phyloP scores from a whole-genome alignment of 2,888 invertebrate genomes.

The Erpobdella octoculata region DNA sequence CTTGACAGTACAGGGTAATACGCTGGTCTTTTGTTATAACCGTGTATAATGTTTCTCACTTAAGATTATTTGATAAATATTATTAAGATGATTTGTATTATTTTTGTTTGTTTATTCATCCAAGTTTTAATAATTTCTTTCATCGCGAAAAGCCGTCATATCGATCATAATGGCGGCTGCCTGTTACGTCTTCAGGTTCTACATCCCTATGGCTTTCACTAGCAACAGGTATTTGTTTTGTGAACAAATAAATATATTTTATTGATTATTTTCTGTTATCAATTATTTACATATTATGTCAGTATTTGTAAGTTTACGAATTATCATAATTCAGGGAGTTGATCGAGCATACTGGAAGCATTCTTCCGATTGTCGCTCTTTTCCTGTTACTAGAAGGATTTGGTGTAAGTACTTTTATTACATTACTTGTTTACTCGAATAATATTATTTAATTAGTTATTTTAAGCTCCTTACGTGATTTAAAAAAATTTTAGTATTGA shows the following conservation, averaged over 20 bases:
- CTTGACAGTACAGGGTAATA: constrained; percentile 34
- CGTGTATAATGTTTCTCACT: no score
- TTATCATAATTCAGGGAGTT: constrained; percentile 36
- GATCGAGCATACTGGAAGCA: constrained; percentile 34
- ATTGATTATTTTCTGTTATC: background rate
- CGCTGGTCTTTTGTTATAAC: no score
- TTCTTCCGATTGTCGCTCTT: constrained; percentile 35
- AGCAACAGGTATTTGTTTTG: constrained; percentile 27
- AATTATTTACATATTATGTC: background rate
- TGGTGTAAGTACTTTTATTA: constrained; percentile 38
- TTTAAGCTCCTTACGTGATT: background rate
- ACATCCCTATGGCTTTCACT: constrained; percentile 37
- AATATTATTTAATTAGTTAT: no score
- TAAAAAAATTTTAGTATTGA: constrained; percentile 2
- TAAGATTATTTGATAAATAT: no score
- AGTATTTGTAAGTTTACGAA: background rate
- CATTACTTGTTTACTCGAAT: no score
- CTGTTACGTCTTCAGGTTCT: constrained; percentile 32
- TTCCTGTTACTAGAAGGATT: constrained; percentile 39
- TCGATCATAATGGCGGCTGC: constrained; percentile 32
- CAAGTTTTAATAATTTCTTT: no score
- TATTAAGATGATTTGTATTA: no score
- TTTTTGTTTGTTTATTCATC: no score
- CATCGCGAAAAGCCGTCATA: no score
- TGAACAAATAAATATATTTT: background rate